These are phyloP conservation scores for Hypanus sabinus DNA, from an alignment of 2,113 vertebrate genomes.

Conservation along the genomic window DNA sequence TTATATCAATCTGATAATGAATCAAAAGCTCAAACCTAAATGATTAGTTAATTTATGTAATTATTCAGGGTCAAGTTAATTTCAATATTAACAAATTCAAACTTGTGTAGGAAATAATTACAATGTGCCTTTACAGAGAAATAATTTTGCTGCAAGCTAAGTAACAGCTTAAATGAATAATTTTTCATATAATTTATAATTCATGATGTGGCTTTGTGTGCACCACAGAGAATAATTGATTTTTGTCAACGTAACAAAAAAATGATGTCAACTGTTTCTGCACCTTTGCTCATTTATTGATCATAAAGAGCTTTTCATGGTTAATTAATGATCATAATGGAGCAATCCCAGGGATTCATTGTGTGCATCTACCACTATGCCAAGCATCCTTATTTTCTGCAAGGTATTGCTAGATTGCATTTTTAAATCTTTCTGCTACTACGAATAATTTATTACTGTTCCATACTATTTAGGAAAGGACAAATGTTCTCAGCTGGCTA, in stretches of 20 bases:
- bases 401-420: background rate
- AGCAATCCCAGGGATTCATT: constrained; percentile 15
- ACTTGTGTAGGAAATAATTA: constrained; percentile 29
- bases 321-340: background rate
- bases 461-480: background rate
- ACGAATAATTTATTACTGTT: background rate
- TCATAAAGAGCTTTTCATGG: background rate
- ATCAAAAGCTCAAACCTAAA: constrained; percentile 23
- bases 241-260: constrained; percentile 26
- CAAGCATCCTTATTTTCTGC: background rate
- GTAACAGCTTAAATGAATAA: constrained; percentile 16
- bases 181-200: constrained; percentile 30
- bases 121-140: constrained; percentile 18
- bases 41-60: constrained; percentile 33
- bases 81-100: constrained; percentile 36
- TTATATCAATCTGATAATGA: constrained; percentile 21
- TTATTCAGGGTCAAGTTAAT: constrained; percentile 36
- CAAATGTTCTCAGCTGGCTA: background rate
- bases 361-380: background rate
- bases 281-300: constrained; percentile 22
- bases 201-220: constrained; percentile 10
- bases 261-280: constrained; percentile 26
- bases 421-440: background rate
- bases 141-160: constrained; percentile 27
- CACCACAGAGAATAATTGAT: constrained; percentile 29